Evolutionary conservation across 30 jellyfish, hydroid and myxozoan genomes (phyloP).

Genomic region (Aurelia sp.): DNA sequence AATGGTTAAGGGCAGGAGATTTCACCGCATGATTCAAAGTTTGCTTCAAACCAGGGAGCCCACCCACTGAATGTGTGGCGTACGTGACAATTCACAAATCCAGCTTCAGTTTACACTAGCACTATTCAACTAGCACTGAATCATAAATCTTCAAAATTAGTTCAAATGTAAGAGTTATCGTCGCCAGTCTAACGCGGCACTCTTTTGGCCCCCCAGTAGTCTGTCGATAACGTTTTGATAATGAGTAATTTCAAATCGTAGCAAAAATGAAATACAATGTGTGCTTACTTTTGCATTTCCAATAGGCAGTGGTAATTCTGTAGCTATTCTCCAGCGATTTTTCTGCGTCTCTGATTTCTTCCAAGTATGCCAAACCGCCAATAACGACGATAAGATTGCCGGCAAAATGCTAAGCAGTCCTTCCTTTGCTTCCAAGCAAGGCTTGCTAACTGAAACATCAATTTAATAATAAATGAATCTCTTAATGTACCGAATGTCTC

Average conservation of each 20-base stretch:
- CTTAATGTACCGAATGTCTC: neutral
- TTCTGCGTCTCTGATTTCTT: conserved; percentile 29
- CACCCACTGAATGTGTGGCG: too few relatives aligned
- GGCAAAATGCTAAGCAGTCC: conserved; percentile 87
- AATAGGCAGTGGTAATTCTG: conserved; percentile 68
- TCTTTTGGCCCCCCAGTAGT: too few relatives aligned
- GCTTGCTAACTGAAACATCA: conserved; percentile 62
- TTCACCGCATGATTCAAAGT: too few relatives aligned
- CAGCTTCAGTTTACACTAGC: too few relatives aligned
- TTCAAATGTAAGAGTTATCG: too few relatives aligned
- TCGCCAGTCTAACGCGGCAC: too few relatives aligned
- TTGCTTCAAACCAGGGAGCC: too few relatives aligned
- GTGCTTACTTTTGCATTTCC: conserved; percentile 83
- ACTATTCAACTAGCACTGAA: too few relatives aligned
- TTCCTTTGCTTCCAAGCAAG: conserved; percentile 83
- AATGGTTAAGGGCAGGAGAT: too few relatives aligned
- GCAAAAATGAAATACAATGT: neutral
- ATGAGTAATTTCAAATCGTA: neutral
- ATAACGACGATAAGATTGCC: conserved; percentile 71
- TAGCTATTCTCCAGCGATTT: conserved; percentile 41
- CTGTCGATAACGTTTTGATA: too few relatives aligned
- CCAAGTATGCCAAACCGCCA: conserved; percentile 91
- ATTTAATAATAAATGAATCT: neutral
- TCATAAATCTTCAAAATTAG: too few relatives aligned
- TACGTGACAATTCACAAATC: too few relatives aligned